These are phyloP conservation scores for Stenodera caucasica DNA, from an alignment of 2,888 invertebrate genomes.

Conservation along the genomic window DNA sequence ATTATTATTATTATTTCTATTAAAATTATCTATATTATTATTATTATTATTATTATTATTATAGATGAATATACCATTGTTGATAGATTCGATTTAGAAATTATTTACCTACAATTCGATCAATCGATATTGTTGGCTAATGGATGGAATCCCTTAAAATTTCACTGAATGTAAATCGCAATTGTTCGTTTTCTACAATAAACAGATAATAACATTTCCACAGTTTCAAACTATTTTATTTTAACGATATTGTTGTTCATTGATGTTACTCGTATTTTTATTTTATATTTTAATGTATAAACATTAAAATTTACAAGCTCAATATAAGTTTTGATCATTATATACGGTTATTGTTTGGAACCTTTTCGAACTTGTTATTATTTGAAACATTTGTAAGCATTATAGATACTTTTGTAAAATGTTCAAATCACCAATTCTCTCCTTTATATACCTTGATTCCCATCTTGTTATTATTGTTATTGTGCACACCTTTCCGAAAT, in stretches of 20 bases:
- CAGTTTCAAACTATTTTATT: neutral
- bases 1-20: no score
- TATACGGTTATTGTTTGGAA: neutral
- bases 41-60: no score
- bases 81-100: no score
- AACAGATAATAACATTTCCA: no score
- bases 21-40: no score
- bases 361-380: neutral
- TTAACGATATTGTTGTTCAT: neutral
- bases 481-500: slow-evolving; percentile 13
- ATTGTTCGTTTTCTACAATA: no score
- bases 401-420: neutral
- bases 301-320: neutral
- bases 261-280: neutral
- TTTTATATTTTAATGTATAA: neutral
- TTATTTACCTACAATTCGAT: no score
- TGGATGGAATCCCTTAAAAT: no score
- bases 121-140: no score
- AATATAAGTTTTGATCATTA: neutral
- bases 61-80: no score
- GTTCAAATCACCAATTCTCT: slow-evolving; percentile 18
- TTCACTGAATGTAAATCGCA: no score
- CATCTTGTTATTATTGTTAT: slow-evolving; percentile 35
- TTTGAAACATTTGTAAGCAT: neutral
- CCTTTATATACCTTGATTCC: slow-evolving; percentile 38